A percentile compares a stretch with the other conserved stretches of the same genome.
Evolutionary conservation across 2,113 vertebrate species (phyloP).

Genomic region (Brachypteracias leptosomus): DNA sequence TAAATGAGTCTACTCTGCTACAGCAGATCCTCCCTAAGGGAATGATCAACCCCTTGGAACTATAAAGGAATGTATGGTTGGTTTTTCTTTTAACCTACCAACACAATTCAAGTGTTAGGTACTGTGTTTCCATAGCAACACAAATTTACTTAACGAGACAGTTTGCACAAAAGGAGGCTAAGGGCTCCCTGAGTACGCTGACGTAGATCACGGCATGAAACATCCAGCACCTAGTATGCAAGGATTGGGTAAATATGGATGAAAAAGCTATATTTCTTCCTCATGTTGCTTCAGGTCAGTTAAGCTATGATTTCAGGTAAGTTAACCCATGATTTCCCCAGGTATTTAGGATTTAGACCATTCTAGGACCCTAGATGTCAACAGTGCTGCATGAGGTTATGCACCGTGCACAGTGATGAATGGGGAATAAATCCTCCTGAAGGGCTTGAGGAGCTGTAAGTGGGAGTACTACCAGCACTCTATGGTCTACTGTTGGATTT

Average conservation of each 20-base stretch:
- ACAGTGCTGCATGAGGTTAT: background rate
- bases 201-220: background rate
- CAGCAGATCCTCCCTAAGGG: background rate
- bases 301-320: background rate
- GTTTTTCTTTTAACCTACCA: background rate
- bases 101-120: background rate
- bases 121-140: constrained; percentile 37
- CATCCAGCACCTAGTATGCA: background rate
- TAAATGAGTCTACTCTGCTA: background rate
- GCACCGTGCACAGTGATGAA: background rate
- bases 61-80: background rate
- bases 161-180: background rate
- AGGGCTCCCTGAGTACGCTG: background rate
- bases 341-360: background rate
- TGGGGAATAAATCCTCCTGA: background rate
- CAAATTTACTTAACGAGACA: background rate
- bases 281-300: background rate
- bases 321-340: background rate
- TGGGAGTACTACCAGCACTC: background rate
- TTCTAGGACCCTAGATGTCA: background rate
- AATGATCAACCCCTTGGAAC: background rate
- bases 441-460: background rate
- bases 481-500: background rate
- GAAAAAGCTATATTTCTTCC: background rate
- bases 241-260: background rate